Evolutionary conservation across 1,140 invertebrate species (phyloP), one percentile per base, ranked within the genome.

Genomic region (Lepidurus apus): DNA sequence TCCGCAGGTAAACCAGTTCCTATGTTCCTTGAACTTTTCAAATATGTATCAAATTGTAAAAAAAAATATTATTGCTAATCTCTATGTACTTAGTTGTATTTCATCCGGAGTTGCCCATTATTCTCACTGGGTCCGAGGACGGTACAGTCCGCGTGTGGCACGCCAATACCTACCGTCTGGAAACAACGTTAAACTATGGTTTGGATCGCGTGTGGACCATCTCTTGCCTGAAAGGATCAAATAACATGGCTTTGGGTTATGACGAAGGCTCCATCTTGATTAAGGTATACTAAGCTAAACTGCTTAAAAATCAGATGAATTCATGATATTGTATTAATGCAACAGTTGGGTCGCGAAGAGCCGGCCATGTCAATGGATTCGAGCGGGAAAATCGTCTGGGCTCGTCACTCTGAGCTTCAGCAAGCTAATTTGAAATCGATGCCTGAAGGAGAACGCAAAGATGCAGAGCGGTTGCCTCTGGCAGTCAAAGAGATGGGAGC

Each of bases 291-390:
- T 78, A 78, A 74, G 42, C 75, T 79, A 42, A 17, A 21, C 24
- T 34, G 24, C 0, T 43, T 26, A 45, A 26, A 17, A 21, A 21
- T 65, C 53, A 1, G 45, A 47, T 47, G 3, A 47, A 0, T 47
- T 10, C 45, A 65, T 76, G 6, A 1, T 42, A 80, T 80, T 24
- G 7, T n/a, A 42, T 10, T 17, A 24, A 42, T 77, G 34, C 34
- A 34, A 17, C 80, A 88, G 86, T 91, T 99, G 11, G 98, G 98
- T 7, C 88, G 97, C 45, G 98, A 99, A 84, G 98, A 99, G 84
- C 98, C 98, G 2, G 97, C 97, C 0, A 96, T 99, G 82, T 98
- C 97, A 0, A 99, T 99, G 98, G 98, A 99, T 86, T 92, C 93
- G 0, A 92, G 92, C 82, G 82, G 82, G 3, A 99, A 99, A 88